Base-by-base conservation (phyloP, 1,140 invertebrate species). In the Calycopis cecrops region DNA sequence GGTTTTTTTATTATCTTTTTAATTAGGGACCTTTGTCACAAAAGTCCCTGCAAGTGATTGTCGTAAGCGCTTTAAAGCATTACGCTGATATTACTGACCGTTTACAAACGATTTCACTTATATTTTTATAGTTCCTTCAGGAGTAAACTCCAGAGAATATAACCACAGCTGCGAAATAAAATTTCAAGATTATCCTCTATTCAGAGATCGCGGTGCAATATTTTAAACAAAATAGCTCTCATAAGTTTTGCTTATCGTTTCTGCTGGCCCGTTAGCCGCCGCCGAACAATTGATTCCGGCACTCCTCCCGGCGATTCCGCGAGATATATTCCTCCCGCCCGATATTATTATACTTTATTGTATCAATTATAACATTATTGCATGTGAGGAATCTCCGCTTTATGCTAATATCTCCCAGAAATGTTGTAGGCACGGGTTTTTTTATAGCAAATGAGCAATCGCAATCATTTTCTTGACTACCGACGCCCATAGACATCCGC, bases 201-300 rank as follows among this genome's bases (percentile, higher is more conserved):
- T 21, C 38, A 14, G 40, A 53, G 38, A 53, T 50, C 48, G 35
- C 28, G 48, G 28, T 53, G 42, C 52, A 53, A 53, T 53, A 53
- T 53, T 53, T 53, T 53, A 42, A 44, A 44, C 52, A 42, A 42
- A 53, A 53, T 53, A 53, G 52, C 52, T 37, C 37, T 42, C 52
- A 47, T 53, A 53, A 53, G 52, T 53, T 53, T 40, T 53, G 52
- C 52, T 53, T 53, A 53, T 53, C 52, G 52, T 40, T 35, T 50
- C 42, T 33, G 52, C 38, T 53, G 52, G 38, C 52, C 52, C 52
- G 52, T 53, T 53, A 53, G 33, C 52, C 52, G 42, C 52, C 28
- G 28, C 33, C 33, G 52, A 42, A 44, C 52, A 53, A 53, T 53
- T 53, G 52, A 53, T 53, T 53, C 52, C 38, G 44, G 21, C 38